Base-by-base conservation (phyloP, 2,888 invertebrate species). In the Heliconius ethilla region DNA sequence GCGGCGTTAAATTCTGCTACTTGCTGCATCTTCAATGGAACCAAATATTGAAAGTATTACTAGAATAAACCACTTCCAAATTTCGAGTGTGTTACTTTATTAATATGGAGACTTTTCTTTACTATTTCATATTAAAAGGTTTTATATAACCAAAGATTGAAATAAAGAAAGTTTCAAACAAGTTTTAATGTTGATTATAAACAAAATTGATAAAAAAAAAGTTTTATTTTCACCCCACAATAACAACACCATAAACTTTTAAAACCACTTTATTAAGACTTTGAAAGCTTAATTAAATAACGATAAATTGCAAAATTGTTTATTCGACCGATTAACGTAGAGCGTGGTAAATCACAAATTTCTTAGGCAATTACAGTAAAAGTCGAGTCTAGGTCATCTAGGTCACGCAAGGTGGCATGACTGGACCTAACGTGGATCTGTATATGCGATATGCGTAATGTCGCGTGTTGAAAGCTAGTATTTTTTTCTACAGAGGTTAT, bases 331-430 rank as follows among this genome's bases (percentile, higher is more conserved):
- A 65, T 74, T 45, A 74, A 18, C 65, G 11, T 63, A 22, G 22
- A 74, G 74, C 25, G 45, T 74, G 74, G 74, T 63, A 74, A 74
- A 74, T 74, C 74, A 74, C 63, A 74, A 65, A 72, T 72, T 72
- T 72, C 70, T 59, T 72, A 55, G 70, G 55, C 70, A 72, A 72
- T 72, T 59, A 72, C 25, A 76, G 45, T 65, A 70, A 76, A 59
- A 66, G 63, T 63, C n/a, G 22, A 22, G 40, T 67, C 76, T 81
- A 82, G 84, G 84, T 83, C 82, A 81, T 81, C 81, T 82, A 80
- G 82, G 78, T 51, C 85, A 85, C 85, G 85, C 85, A 78, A 85
- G 77, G 80, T 85, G 80, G 83, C 85, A 84, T 85, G 84, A 81
- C 80, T 73, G 70, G 70, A 70, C 74, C 69, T 75, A 78, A 80